Evolutionary conservation across 2,888 invertebrate genomes (phyloP), one percentile per base, ranked within the genome.

Genomic region (Girardia tigrina): DNA sequence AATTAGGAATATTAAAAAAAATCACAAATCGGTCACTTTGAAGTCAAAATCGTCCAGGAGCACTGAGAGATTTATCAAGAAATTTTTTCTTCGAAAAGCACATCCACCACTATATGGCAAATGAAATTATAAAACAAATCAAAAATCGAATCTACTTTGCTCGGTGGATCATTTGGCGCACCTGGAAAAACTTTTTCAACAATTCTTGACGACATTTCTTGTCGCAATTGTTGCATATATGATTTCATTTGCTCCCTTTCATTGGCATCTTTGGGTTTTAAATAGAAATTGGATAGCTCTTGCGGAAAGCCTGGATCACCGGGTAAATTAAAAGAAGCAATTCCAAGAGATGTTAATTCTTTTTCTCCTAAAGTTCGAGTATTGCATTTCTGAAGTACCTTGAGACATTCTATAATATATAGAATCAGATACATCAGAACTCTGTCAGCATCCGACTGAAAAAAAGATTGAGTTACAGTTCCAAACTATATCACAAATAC

Each of bases 21-120:
- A n/a, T n/a, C n/a, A n/a, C 23, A 6, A 56, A 56, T 20, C 4
- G 8, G 4, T 56, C 4, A 56, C 23, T 56, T 12, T 4, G 4
- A 4, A 56, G n/a, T 56, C n/a, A 56, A 56, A 56, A 56, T 56
- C 56, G 4, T 56, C 93, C 93, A 0, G 92, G 92, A 0, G 90
- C 91, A 29, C 92, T 90, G 28, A 98, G 86, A 28, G 93, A 93
- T 84, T 97, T 97, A 84, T 98, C 98, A 95, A 98, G 97, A 84
- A 98, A 98, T 88, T 94, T 94, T 88, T 94, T 94, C 83, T 94
- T 94, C 28, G 94, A 91, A 86, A 99, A 98, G 84, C 98, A 98
- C 76, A 95, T 86, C 98, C 98, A 98, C 98, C 98, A 98, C 86
- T 98, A 29, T 26, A 70, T 26, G 12, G 12, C 12, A 70, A 71